Evolutionary conservation across 1,140 invertebrate genomes (phyloP).

Genomic region (Pseudoatta argentina): DNA sequence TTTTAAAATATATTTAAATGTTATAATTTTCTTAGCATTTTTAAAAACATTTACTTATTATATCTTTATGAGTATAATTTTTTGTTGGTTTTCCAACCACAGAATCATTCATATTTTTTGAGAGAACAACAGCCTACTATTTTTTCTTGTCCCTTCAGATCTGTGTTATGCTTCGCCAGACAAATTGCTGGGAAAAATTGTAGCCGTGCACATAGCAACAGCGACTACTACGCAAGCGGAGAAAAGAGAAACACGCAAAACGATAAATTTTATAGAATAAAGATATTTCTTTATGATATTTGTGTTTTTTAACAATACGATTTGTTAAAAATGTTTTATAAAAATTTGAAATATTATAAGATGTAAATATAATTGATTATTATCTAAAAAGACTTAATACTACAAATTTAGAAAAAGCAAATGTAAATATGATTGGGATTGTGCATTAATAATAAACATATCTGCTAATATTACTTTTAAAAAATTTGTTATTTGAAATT

Average conservation of each 20-base stretch:
- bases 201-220: slow-evolving; percentile 41
- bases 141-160: slow-evolving; percentile 61
- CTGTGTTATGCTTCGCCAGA: slow-evolving; percentile 65
- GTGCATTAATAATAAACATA: background rate
- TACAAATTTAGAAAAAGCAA: background rate
- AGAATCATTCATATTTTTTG: slow-evolving; percentile 38
- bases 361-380: background rate
- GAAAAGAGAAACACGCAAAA: slow-evolving; percentile 53
- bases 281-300: slow-evolving; percentile 38
- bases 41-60: slow-evolving; percentile 35
- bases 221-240: slow-evolving; percentile 33
- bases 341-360: slow-evolving; percentile 10
- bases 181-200: slow-evolving; percentile 72
- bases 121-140: slow-evolving; percentile 34
- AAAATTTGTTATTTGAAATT: background rate
- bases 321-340: background rate
- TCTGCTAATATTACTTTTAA: background rate
- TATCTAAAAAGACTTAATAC: background rate
- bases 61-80: slow-evolving; percentile 10
- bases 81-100: slow-evolving; percentile 9
- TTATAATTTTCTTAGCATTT: background rate
- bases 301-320: slow-evolving; percentile 10
- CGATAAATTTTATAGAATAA: slow-evolving; percentile 48
- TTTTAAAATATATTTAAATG: background rate
- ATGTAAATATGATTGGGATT: background rate